Conservation (phyloP, 1,140 invertebrate genomes). For the Xylocopa sonorina region DNA sequence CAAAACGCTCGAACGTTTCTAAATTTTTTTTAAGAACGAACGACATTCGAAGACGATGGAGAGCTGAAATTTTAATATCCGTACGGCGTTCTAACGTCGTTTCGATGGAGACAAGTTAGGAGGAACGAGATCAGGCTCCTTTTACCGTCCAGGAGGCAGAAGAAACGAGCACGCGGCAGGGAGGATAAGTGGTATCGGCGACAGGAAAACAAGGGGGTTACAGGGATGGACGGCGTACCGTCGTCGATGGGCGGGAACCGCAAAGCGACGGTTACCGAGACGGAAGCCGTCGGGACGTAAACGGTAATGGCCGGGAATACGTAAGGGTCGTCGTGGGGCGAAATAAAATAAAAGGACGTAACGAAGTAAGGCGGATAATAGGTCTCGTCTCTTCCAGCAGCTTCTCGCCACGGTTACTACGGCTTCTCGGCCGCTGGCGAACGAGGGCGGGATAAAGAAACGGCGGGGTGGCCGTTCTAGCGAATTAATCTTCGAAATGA, state of each 20-base stretch:
- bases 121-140: not conserved
- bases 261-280: conserved; percentile 37
- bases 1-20: not conserved
- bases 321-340: conserved; percentile 35
- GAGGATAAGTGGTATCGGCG: conserved; percentile 35
- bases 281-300: conserved; percentile 39
- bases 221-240: conserved; percentile 23
- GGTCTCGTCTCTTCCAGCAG: conserved; percentile 20
- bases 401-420: conserved; percentile 6
- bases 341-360: conserved; percentile 53
- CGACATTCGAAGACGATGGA: too few species aligned
- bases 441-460: conserved; percentile 16
- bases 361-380: conserved; percentile 54
- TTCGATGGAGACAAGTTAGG: not conserved
- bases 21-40: too few species aligned
- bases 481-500: conserved; percentile 67
- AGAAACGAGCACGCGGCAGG: conserved; percentile 5
- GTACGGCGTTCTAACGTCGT: not conserved
- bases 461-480: conserved; percentile 20
- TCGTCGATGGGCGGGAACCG: conserved; percentile 24
- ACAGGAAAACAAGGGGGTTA: conserved; percentile 32
- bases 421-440: conserved; percentile 5
- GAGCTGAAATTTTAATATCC: conserved; percentile 13
- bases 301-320: conserved; percentile 49
- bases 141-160: not conserved